A percentile compares a stretch with the other conserved stretches of the same genome.
These are phyloP conservation scores for Geotrupes spiniger DNA, from an alignment of 2,888 invertebrate species.

Conservation along the genomic window DNA sequence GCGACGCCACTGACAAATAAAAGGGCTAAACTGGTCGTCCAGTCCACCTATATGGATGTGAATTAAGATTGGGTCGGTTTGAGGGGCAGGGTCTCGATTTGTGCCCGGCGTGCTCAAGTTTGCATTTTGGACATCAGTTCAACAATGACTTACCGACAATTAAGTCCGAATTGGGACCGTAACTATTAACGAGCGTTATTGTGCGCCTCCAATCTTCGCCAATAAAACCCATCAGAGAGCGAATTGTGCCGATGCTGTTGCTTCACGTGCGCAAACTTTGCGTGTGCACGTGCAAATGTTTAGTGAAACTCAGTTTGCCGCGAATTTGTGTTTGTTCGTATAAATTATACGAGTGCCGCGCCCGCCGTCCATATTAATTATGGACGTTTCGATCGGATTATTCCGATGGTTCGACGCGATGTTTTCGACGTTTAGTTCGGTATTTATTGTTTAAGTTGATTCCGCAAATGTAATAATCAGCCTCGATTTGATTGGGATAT, in stretches of 20 bases:
- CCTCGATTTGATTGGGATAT: too few species aligned
- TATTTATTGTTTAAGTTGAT: too few species aligned
- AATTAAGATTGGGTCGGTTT: conserved; percentile 30
- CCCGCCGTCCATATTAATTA: not conserved
- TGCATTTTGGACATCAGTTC: conserved; percentile 31
- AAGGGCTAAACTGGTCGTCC: conserved; percentile 13
- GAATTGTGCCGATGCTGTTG: not conserved
- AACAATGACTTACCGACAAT: conserved; percentile 32
- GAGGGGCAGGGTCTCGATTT: conserved; percentile 31
- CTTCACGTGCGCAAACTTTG: conserved; percentile 10
- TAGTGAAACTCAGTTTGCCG: conserved; percentile 1
- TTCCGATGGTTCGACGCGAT: too few species aligned
- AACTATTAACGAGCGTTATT: conserved; percentile 26
- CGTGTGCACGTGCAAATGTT: not conserved
- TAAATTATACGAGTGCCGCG: not conserved
- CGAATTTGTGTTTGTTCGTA: conserved; percentile 1
- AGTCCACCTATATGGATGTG: conserved; percentile 24
- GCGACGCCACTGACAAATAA: conserved; percentile 5
- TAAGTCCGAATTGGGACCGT: conserved; percentile 25
- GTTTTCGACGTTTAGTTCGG: too few species aligned
- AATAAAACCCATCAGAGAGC: conserved; percentile 24
- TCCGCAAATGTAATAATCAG: too few species aligned
- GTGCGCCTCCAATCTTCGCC: conserved; percentile 23
- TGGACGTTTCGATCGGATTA: too few species aligned
- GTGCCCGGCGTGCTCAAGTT: conserved; percentile 25